Base-by-base conservation (phyloP, 2,888 invertebrate genomes). In the Eristalis tenax region DNA sequence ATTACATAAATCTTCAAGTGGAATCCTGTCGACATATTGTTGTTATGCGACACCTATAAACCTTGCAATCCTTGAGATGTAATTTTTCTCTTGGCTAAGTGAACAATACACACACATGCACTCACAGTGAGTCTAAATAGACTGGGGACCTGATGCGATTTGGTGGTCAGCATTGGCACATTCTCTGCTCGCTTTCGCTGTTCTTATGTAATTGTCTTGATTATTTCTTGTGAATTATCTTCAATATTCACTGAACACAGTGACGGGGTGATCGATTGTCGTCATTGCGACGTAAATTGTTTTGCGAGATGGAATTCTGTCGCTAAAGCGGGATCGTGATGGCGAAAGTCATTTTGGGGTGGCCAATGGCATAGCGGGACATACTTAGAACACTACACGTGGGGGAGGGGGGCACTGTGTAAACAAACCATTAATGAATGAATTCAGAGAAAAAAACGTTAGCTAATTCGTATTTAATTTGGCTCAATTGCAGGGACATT, bases 1-100 rank as follows among this genome's bases (percentile, higher is more conserved):
- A 80, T 80, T 68, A 69, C 68, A 80, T 80, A 80, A 80, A 80
- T 80, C 74, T 80, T 63, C 38, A 2, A 5, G 28, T 74, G 65
- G 80, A 80, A 80, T 80, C 40, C 43, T 63, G 78, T 66, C 74
- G 68, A 80, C 80, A 74, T 74, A 74, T 74, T 74, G 80, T 63
- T 74, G 80, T 74, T 80, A 80, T 80, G 80, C 18, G 74, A 80
- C 80, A 80, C 80, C 68, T 26, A 50, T 50, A 68, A 66, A 23
- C 23, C 59, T 59, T 4, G 15, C 26, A 59, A 28, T 23, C 26
- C 4, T 26, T 26, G 22, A 22, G 23, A 57, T 57, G 22, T 57
- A 23, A 57, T 57, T 23, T 22, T 57, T 57, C 57, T 11, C 57
- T 57, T n/a, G 5, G 5, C 57, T 57, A 11, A 5, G 22, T 23